Base-by-base conservation (phyloP, 1,140 invertebrate genomes). In the Atta cephalotes region DNA sequence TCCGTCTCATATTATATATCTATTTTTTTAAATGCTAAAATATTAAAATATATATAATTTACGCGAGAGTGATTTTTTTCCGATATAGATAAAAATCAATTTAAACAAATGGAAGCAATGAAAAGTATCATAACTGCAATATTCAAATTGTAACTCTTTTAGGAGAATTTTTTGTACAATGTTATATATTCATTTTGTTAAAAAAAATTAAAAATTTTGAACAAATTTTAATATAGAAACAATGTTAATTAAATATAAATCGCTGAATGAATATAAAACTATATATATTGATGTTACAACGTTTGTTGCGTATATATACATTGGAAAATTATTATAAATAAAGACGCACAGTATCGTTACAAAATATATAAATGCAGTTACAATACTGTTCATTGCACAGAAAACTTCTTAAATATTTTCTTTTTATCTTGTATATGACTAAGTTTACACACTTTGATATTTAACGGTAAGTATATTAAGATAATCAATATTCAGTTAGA, bases 311-410 rank as follows among this genome's bases (percentile, higher is more conserved):
- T 31, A 35, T 62, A 77, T 86, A 51, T 51, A 18, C 21, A 70
- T 71, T 60, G 14, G 80, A 35, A 81, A 71, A 72, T 65, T 74
- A 35, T 35, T 35, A 7, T 35, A 45, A 45, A 78, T 39, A 85
- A 39, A 53, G 31, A 39, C 21, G 7, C 25, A 31, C 7, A 74
- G 10, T 76, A 5, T 14, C 28, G 31, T 51, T 31, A 56, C 3
- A 74, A 74, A 58, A 56, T 35, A 10, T 39, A 16, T 10, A 74
- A 74, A 45, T 76, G 14, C 35, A 21, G 56, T 76, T 62, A 60
- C 6, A 60, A 62, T 60, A 62, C n/a, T 60, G 9, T 76, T 60
- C 56, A 76, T 60, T 76, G 7, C 0, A 39, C 12, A 51, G 14
- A 62, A 76, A 76, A 60, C 3, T 76, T 58, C 28, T 60, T 0